A percentile compares a stretch with the other conserved stretches of the same genome.
These are phyloP conservation scores for Strix aluco DNA, from an alignment of 2,113 vertebrate species.

Conservation along the genomic window DNA sequence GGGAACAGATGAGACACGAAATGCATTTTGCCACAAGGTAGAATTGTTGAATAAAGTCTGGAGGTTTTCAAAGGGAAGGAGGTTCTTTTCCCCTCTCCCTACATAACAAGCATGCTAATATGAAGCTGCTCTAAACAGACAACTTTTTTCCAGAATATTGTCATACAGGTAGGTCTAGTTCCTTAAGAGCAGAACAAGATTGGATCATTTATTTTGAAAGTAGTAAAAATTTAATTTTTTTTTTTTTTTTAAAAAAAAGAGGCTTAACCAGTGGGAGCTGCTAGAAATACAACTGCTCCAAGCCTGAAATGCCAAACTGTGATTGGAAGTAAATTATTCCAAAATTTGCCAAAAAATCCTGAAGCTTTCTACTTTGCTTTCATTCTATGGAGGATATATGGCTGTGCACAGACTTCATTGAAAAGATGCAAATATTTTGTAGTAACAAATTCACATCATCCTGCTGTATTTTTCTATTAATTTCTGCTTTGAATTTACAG, in stretches of 20 bases:
- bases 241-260: not conserved
- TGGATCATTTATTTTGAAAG: not conserved
- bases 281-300: not conserved
- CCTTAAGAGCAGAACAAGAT: not conserved
- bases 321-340: not conserved
- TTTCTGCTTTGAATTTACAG: slow-evolving; percentile 4
- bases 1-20: not conserved
- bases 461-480: not conserved
- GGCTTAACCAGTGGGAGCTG: not conserved
- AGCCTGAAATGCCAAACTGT: not conserved
- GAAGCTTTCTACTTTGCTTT: not conserved
- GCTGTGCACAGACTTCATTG: not conserved
- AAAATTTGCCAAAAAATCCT: not conserved
- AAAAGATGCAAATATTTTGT: not conserved
- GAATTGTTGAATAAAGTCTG: not conserved
- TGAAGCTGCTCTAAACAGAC: not conserved
- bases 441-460: not conserved
- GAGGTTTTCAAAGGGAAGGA: not conserved
- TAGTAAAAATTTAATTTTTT: not conserved
- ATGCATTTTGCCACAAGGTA: not conserved
- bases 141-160: not conserved
- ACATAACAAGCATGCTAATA: not conserved
- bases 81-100: not conserved
- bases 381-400: not conserved
- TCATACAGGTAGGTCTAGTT: not conserved